Evolutionary conservation across 2,797 vertebrate genomes (phyloP).

Genomic region (Alfaro cultratus): DNA sequence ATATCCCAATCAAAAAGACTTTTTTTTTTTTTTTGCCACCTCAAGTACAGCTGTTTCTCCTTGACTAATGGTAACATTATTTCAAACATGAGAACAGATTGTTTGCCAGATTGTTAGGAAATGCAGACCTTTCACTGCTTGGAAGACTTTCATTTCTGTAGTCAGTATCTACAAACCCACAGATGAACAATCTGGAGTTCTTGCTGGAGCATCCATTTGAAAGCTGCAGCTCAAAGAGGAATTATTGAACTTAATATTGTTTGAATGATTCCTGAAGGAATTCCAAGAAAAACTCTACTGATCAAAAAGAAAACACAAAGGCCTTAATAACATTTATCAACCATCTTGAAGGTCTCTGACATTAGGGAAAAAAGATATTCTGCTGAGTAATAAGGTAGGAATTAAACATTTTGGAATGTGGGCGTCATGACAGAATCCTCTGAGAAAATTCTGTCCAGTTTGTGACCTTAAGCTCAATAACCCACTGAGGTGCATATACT

Average conservation of each 20-base stretch:
- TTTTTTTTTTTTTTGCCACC: background rate
- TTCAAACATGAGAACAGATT: background rate
- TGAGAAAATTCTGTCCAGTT: background rate
- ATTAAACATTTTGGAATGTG: background rate
- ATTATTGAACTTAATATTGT: background rate
- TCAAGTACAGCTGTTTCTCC: background rate
- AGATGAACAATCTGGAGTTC: background rate
- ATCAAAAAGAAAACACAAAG: background rate
- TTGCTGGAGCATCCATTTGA: background rate
- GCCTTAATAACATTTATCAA: background rate
- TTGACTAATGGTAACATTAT: background rate
- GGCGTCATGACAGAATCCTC: background rate
- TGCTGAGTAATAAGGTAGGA: background rate
- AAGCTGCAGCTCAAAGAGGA: background rate
- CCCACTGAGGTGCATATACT: background rate
- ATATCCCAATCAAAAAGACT: background rate
- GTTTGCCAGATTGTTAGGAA: background rate
- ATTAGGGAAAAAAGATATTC: background rate
- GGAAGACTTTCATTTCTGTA: background rate
- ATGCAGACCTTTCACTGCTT: background rate
- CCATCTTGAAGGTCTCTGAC: background rate
- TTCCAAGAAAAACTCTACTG: background rate
- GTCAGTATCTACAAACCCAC: background rate
- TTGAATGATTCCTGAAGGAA: background rate
- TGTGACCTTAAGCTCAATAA: background rate